Conservation (phyloP, 2,888 invertebrate genomes). For the Acronicta psi region DNA sequence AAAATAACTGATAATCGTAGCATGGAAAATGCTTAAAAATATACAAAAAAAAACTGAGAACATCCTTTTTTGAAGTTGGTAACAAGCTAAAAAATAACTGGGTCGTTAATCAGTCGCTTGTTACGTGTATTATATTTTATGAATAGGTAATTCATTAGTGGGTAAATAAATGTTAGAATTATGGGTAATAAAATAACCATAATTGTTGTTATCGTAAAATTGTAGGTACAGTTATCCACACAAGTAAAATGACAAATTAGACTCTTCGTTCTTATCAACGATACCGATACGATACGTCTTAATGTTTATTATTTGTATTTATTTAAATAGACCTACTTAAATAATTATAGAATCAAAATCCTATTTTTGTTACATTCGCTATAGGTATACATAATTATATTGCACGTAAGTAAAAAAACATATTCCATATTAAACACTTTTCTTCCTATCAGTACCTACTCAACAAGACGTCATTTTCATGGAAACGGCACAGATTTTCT, state of each 20-base stretch:
- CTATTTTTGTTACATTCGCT: too few species aligned
- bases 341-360: neutral
- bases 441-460: constrained; percentile 23
- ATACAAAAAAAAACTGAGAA: too few species aligned
- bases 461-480: constrained; percentile 34
- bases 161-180: constrained; percentile 20
- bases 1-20: too few species aligned
- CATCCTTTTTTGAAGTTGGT: too few species aligned
- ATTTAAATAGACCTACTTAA: too few species aligned
- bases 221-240: neutral
- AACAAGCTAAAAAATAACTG: too few species aligned
- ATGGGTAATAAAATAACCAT: neutral
- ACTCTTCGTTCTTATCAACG: too few species aligned
- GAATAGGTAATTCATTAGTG: constrained; percentile 31
- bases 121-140: constrained; percentile 14
- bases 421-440: constrained; percentile 17
- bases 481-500: constrained; percentile 42
- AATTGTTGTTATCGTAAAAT: constrained; percentile 1
- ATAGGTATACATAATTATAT: too few species aligned
- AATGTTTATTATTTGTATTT: too few species aligned
- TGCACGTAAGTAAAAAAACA: neutral
- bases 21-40: too few species aligned
- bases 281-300: too few species aligned
- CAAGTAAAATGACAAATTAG: neutral
- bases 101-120: neutral